phyloP scores from a whole-genome alignment of 1,140 invertebrate genomes.

The Pachypeltis micranthus region DNA sequence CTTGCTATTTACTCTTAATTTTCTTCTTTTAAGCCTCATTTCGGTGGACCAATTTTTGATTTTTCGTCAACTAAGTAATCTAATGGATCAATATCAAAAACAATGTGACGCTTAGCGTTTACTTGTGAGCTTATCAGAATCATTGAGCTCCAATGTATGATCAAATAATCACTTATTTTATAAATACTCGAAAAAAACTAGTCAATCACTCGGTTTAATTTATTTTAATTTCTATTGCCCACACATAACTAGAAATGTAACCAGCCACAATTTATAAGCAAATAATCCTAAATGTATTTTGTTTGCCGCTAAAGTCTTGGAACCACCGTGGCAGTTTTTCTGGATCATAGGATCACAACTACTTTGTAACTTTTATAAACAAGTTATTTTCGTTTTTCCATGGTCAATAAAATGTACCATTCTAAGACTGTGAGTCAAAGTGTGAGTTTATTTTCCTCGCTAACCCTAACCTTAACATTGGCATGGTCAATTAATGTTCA shows the following conservation, averaged over 20 bases:
- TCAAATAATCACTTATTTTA: slow-evolving; percentile 1
- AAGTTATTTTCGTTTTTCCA: slow-evolving; percentile 24
- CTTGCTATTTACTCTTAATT: no score
- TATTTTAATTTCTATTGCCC: no score
- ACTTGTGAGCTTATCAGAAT: not conserved
- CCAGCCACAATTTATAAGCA: no score
- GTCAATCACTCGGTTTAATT: no score
- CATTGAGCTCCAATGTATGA: not conserved
- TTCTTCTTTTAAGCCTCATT: not conserved
- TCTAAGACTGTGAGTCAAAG: slow-evolving; percentile 21
- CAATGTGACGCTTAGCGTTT: not conserved
- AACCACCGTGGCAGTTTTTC: no score
- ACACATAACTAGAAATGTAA: no score
- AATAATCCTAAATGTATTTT: no score
- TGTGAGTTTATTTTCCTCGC: slow-evolving; percentile 19
- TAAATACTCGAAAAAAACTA: not conserved
- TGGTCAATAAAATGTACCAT: slow-evolving; percentile 28
- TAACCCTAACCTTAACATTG: slow-evolving; percentile 17
- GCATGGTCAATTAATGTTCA: slow-evolving; percentile 20
- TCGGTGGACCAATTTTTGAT: not conserved
- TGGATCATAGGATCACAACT: slow-evolving; percentile 1
- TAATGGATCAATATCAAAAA: not conserved
- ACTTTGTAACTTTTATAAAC: slow-evolving; percentile 20
- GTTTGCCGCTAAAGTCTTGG: no score
- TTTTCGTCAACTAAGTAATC: not conserved